Conservation (phyloP, 23 tunicate species). For the Aplidium turbinatum region DNA sequence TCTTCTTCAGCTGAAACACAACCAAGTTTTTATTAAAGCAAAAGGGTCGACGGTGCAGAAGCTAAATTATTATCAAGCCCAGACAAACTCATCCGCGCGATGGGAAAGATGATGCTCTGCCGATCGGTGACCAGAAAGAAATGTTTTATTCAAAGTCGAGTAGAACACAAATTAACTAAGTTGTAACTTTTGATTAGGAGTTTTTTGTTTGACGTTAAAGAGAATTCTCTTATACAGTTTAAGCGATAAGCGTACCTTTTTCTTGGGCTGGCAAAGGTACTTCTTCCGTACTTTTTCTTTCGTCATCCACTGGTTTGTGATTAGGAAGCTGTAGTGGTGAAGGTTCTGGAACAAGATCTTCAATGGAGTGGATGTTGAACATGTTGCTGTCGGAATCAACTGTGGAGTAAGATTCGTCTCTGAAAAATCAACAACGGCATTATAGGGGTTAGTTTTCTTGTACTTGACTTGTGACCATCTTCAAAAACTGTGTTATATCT, state of each 20-base stretch:
- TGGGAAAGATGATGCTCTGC: no score
- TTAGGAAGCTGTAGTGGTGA: background rate
- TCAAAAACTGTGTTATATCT: no score
- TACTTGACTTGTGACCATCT: background rate
- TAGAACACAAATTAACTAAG: background rate
- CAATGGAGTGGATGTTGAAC: conserved; percentile 41
- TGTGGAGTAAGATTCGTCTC: no score
- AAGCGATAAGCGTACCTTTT: background rate
- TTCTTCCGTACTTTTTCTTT: background rate
- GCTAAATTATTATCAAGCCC: no score
- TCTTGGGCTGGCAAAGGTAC: background rate
- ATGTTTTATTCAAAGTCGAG: no score
- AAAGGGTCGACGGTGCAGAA: no score
- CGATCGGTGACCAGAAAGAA: no score
- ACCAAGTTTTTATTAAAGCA: no score
- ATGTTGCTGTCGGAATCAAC: conserved; percentile 24
- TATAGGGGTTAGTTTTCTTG: no score
- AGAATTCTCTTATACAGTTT: background rate
- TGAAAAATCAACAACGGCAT: no score
- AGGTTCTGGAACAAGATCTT: conserved; percentile 27
- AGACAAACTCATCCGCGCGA: no score
- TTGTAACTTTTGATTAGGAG: background rate
- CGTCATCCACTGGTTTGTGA: background rate
- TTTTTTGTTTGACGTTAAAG: no score
- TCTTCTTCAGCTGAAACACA: background rate